These are phyloP conservation scores for Chelonus formosanus DNA, from an alignment of 2,888 invertebrate genomes.

Conservation along the genomic window DNA sequence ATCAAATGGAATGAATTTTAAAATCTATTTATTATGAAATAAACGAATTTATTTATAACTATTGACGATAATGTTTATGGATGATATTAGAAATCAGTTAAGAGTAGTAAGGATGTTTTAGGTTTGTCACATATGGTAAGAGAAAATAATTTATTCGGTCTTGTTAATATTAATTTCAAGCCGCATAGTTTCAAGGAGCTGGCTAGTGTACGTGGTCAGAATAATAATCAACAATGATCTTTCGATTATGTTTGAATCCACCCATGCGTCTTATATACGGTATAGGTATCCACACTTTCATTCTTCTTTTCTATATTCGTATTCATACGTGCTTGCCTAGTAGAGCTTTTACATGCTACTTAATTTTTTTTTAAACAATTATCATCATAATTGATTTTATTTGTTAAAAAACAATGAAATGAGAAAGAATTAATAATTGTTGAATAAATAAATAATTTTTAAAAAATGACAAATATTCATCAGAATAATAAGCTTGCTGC, in stretches of 20 bases:
- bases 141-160: constrained; percentile 40
- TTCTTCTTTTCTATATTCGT: constrained; percentile 1
- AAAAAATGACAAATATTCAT: neutral
- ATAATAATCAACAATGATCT: constrained; percentile 37
- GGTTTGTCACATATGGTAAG: constrained; percentile 19
- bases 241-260: constrained; percentile 38
- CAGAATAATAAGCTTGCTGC: constrained; percentile 34
- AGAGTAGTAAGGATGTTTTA: neutral
- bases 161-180: constrained; percentile 46
- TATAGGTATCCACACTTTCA: neutral
- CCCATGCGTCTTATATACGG: constrained; percentile 16
- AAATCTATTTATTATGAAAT: too few species aligned
- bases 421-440: neutral
- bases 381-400: too few species aligned
- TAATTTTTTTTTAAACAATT: too few species aligned
- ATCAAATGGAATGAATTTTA: too few species aligned
- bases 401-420: neutral
- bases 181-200: constrained; percentile 43
- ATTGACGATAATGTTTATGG: too few species aligned
- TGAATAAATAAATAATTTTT: neutral
- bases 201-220: constrained; percentile 42
- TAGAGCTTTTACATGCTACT: neutral
- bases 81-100: neutral
- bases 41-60: too few species aligned
- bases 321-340: constrained; percentile 5